These are phyloP conservation scores for Pseudachorutes palmiensis DNA, from an alignment of 1,140 invertebrate species.

Conservation along the genomic window DNA sequence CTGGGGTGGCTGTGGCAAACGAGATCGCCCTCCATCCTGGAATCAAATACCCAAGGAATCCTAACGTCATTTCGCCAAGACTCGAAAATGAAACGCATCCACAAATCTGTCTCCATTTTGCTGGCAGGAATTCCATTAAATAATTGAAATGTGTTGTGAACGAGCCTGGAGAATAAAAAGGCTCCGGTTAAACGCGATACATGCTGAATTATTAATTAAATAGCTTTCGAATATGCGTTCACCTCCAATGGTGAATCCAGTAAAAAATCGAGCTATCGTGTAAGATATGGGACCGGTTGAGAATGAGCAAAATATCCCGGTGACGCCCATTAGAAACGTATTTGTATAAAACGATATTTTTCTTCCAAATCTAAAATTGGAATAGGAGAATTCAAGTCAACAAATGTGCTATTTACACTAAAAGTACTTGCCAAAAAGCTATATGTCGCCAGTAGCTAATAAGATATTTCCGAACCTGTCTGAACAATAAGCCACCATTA, in stretches of 20 bases:
- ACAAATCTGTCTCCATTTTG: constrained; percentile 23
- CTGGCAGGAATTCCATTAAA: constrained; percentile 35
- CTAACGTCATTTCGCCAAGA: constrained; percentile 25
- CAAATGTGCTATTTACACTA: not conserved
- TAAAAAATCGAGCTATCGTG: constrained; percentile 18
- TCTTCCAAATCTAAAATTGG: constrained; percentile 14
- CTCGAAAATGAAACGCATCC: constrained; percentile 28
- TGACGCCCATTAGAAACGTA: constrained; percentile 20
- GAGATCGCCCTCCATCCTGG: constrained; percentile 27
- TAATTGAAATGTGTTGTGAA: constrained; percentile 30
- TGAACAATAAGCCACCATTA: constrained; percentile 23
- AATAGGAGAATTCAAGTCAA: not conserved
- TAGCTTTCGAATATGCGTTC: not conserved
- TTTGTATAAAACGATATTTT: constrained; percentile 25
- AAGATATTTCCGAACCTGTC: constrained; percentile 23
- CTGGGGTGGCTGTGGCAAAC: constrained; percentile 15
- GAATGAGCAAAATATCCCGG: constrained; percentile 20
- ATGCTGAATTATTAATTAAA: not conserved
- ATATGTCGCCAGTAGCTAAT: too few relatives aligned
- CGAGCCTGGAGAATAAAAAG: constrained; percentile 16
- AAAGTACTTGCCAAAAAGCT: not conserved
- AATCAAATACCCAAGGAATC: constrained; percentile 22
- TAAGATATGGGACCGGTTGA: constrained; percentile 20
- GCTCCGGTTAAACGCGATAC: not conserved
- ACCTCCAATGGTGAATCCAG: constrained; percentile 30